Conservation (phyloP, 2,888 invertebrate species). For the Cryptocephalus primarius region DNA sequence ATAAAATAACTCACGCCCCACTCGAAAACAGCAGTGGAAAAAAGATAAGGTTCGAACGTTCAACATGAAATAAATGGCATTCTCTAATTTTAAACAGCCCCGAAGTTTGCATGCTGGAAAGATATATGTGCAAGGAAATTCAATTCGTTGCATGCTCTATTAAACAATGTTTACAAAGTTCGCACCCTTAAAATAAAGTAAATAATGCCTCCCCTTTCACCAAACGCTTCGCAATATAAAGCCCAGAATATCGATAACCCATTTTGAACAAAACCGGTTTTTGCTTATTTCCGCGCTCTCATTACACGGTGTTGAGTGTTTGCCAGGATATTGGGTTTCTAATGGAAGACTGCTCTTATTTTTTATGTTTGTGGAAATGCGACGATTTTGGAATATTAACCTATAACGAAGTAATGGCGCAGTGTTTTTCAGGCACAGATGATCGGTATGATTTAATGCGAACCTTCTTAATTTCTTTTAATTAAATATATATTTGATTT, state of each 20-base stretch:
- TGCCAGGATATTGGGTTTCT: neutral
- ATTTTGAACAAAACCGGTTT: conserved; percentile 8
- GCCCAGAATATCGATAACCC: conserved; percentile 14
- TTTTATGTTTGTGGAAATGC: too few relatives aligned
- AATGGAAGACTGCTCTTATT: too few relatives aligned
- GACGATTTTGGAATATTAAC: too few relatives aligned
- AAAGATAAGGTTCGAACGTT: too few relatives aligned
- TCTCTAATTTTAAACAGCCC: conserved; percentile 17
- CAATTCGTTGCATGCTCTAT: conserved; percentile 28
- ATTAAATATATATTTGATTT: too few relatives aligned
- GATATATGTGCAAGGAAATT: conserved; percentile 29
- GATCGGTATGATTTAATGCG: too few relatives aligned
- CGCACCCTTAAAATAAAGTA: conserved; percentile 18
- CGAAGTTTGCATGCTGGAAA: conserved; percentile 24
- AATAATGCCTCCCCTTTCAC: conserved; percentile 23
- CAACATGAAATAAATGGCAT: conserved; percentile 7
- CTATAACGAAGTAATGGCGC: too few relatives aligned
- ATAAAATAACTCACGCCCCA: too few relatives aligned
- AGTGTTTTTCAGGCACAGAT: too few relatives aligned
- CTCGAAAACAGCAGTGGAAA: too few relatives aligned
- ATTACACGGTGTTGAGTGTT: conserved; percentile 6
- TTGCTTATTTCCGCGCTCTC: conserved; percentile 10
- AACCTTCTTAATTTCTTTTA: too few relatives aligned
- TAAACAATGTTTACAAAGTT: conserved; percentile 31
- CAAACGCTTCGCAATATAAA: conserved; percentile 7